A percentile compares a stretch with the other conserved stretches of the same genome.
Evolutionary conservation across 2,797 vertebrate species (phyloP).

Genomic region (Picus viridis): DNA sequence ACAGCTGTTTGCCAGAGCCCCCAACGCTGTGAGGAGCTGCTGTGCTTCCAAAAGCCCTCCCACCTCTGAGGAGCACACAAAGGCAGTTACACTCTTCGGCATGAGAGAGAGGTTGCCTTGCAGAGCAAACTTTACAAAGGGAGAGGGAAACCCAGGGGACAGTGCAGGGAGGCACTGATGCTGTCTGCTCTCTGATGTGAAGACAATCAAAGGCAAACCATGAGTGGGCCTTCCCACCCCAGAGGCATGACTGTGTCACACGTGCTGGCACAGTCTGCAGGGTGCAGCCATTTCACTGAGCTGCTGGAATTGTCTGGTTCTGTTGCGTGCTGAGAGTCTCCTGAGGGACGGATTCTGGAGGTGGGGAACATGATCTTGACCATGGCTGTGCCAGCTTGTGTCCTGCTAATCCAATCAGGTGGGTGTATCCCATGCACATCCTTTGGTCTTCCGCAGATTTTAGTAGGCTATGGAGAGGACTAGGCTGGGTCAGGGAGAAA

Average conservation of each 20-base stretch:
- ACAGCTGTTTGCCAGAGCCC: not conserved
- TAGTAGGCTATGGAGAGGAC: not conserved
- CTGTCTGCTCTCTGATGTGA: not conserved
- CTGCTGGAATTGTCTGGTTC: not conserved
- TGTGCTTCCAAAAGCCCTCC: not conserved
- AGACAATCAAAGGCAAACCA: not conserved
- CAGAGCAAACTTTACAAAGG: not conserved
- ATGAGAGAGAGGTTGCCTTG: fast-evolving
- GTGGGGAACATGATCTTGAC: not conserved
- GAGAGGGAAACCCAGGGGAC: not conserved
- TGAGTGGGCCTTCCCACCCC: not conserved
- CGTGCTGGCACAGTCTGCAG: not conserved
- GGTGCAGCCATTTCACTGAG: not conserved
- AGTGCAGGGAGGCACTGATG: not conserved
- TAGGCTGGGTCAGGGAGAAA: not conserved
- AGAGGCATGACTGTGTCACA: not conserved
- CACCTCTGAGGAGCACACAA: not conserved
- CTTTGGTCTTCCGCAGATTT: not conserved
- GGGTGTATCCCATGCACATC: not conserved
- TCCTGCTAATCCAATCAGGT: constrained; percentile 32
- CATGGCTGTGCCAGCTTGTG: not conserved
- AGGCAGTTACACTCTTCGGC: not conserved
- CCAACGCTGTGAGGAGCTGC: not conserved
- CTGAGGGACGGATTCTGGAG: fast-evolving
- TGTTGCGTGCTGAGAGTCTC: not conserved